Conservation (phyloP, 1,140 invertebrate species). For the Eciton burchellii region DNA sequence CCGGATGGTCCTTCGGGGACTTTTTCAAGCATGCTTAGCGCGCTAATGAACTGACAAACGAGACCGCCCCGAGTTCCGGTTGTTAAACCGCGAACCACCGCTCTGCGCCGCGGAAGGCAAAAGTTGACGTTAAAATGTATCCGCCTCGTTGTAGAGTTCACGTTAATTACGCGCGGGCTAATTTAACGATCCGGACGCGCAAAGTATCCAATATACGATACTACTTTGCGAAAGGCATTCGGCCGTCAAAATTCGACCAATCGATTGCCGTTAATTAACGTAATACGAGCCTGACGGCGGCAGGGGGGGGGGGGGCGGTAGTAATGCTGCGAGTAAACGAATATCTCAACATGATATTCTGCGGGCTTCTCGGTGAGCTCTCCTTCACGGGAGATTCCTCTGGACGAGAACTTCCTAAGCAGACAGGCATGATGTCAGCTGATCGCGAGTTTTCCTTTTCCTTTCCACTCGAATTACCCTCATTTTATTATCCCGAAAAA, state of each 20-base stretch:
- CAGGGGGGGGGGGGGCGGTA: too few relatives aligned
- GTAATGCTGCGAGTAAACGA: too few relatives aligned
- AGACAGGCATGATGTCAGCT: too few relatives aligned
- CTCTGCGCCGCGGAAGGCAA: constrained; percentile 9
- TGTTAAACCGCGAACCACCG: constrained; percentile 71
- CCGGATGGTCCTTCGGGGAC: constrained; percentile 52
- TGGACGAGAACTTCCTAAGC: too few relatives aligned
- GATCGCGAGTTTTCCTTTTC: too few relatives aligned
- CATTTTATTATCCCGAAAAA: constrained; percentile 29
- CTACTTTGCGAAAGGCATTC: neutral
- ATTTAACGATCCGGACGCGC: neutral
- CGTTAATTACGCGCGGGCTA: neutral
- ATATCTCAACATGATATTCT: too few relatives aligned
- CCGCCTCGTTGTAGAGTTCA: neutral
- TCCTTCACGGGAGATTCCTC: too few relatives aligned
- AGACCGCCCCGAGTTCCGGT: constrained; percentile 67
- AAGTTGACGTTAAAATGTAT: neutral
- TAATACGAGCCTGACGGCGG: too few relatives aligned
- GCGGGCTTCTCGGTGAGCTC: too few relatives aligned
- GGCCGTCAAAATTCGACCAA: too few relatives aligned
- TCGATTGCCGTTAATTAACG: too few relatives aligned
- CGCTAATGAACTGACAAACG: constrained; percentile 73
- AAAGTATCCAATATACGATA: neutral
- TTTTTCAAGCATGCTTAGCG: constrained; percentile 65
- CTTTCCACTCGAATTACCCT: too few relatives aligned